Evolutionary conservation across 1,140 invertebrate species (phyloP), one percentile per base, ranked within the genome.

Genomic region (Drosophila lini): DNA sequence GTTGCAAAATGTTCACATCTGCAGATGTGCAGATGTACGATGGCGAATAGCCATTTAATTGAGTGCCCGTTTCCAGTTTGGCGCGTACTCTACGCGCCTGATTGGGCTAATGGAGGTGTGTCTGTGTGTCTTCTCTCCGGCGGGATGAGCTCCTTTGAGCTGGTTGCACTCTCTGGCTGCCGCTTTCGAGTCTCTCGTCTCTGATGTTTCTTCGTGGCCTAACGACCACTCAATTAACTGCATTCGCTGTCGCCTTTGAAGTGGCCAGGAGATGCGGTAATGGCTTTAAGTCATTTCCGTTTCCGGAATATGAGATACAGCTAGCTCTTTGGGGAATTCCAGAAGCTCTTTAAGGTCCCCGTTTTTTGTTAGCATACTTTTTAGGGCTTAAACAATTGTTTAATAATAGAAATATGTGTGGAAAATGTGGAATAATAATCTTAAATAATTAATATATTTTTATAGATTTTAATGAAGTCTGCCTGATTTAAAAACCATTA

Each of bases 81-180:
- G 31, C 34, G 57, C 44, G 48, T 50, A 41, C 41, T 47, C 41
- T 34, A 48, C 28, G 47, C n/a, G 61, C 28, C 60, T 85, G 78
- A 84, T 85, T 74, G 74, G 40, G 68, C 74, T 84, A 85, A 85
- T 84, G 78, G 81, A 84, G 68, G 78, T 64, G 59, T 63, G 47
- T 50, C 60, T 36, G 41, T 31, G 41, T 25, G 11, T 10, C 32
- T 41, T 41, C 25, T 53, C 73, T 34, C n/a, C 59, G 16, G 59
- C 36, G 41, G 47, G 41, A 15, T 40, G 69, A 61, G 47, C 28
- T 52, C 80, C 58, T 61, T 56, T 59, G 56, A 77, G 45, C 36
- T 19, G 28, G 41, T n/a, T 25, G 47, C 50, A 34, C 10, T 50
- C 13, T 32, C 40, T 38, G 60, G 55, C 36, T 38, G 13, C 22